Conservation (phyloP, 2,888 invertebrate species). For the Netelia inedita region DNA sequence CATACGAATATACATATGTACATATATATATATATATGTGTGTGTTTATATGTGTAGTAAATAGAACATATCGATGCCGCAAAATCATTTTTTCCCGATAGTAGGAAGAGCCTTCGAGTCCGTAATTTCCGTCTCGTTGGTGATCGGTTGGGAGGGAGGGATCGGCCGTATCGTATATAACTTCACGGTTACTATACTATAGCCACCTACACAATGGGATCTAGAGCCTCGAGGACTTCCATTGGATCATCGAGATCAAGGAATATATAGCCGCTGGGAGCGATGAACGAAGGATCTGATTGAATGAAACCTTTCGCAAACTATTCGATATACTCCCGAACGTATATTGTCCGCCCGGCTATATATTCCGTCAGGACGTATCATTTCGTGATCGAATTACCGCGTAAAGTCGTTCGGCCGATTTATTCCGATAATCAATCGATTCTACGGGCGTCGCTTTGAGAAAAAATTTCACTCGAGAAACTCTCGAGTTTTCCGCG, state of each 20-base stretch:
- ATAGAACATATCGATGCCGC: background rate
- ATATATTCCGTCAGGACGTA: too few species aligned
- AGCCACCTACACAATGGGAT: background rate
- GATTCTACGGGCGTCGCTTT: too few species aligned
- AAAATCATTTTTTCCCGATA: slow-evolving; percentile 39
- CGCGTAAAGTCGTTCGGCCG: too few species aligned
- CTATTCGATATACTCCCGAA: background rate
- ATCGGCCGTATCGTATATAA: slow-evolving; percentile 17
- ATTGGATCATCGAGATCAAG: slow-evolving; percentile 47
- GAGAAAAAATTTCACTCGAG: too few species aligned
- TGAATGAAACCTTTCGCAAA: slow-evolving; percentile 43
- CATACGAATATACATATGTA: slow-evolving; percentile 3
- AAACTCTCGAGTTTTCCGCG: too few species aligned
- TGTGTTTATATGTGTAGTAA: too few species aligned
- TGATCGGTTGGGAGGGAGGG: slow-evolving; percentile 29
- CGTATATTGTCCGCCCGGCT: too few species aligned
- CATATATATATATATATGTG: background rate
- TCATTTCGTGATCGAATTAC: too few species aligned
- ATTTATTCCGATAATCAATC: too few species aligned
- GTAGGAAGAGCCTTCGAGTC: slow-evolving; percentile 2
- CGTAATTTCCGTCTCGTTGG: slow-evolving; percentile 49
- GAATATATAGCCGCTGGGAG: slow-evolving; percentile 28
- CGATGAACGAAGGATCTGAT: slow-evolving; percentile 28
- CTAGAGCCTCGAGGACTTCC: slow-evolving; percentile 11
- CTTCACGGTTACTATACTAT: background rate